Percentiles rank a stretch among this genome's conserved stretches.
phyloP scores from a whole-genome alignment of 2,113 vertebrate genomes.

The Pungitius pungitius region DNA sequence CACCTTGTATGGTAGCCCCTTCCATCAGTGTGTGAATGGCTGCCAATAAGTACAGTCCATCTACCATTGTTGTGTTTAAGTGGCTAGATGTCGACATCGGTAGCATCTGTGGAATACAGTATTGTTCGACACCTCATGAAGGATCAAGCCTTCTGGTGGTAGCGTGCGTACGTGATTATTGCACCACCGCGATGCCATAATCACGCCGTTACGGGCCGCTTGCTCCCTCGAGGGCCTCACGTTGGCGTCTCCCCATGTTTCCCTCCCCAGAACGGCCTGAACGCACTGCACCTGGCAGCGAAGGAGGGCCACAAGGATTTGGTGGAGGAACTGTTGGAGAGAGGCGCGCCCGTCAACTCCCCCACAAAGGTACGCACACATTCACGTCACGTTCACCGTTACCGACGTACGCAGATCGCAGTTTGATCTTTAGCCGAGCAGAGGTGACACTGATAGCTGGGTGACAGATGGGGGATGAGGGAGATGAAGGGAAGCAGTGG shows the following conservation, averaged over 20 bases:
- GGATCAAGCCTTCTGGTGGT: background rate
- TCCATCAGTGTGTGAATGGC: background rate
- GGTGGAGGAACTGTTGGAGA: slow-evolving; percentile 93
- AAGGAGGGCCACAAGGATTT: slow-evolving; percentile 95
- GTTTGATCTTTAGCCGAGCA: background rate
- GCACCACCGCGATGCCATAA: background rate
- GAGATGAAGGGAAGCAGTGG: background rate
- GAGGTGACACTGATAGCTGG: background rate
- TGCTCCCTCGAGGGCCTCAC: background rate
- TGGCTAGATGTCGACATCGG: background rate
- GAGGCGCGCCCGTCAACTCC: slow-evolving; percentile 92
- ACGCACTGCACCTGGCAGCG: slow-evolving; percentile 94
- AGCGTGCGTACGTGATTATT: background rate
- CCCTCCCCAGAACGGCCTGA: slow-evolving; percentile 91
- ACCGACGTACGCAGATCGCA: background rate
- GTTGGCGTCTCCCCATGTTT: slow-evolving; percentile 19
- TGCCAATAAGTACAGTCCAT: background rate
- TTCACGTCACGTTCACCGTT: background rate
- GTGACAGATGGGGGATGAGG: background rate
- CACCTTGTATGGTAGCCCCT: background rate
- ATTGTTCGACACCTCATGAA: background rate
- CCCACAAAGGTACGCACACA: slow-evolving; percentile 90
- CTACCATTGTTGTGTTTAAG: background rate
- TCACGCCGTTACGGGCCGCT: background rate
- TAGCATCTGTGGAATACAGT: background rate